phyloP scores from a whole-genome alignment of 2,888 invertebrate genomes.

The Dioctria linearis region DNA sequence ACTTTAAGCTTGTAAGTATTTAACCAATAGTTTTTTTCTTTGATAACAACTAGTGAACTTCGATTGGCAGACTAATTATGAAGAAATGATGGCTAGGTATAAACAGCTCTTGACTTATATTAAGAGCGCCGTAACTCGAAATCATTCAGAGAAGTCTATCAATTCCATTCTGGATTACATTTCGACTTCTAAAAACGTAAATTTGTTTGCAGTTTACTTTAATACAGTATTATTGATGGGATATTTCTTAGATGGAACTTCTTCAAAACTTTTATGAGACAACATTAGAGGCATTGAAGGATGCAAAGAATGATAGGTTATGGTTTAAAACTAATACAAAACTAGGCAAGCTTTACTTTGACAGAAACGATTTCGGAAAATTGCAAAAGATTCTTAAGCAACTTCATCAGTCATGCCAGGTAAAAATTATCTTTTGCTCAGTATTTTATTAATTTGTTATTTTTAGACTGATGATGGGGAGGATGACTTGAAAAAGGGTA shows the following conservation, averaged over 20 bases:
- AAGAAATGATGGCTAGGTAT: conserved; percentile 96
- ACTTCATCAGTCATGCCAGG: conserved; percentile 96
- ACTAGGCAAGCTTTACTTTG: conserved; percentile 97
- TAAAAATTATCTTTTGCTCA: conserved; percentile 66
- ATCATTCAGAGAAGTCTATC: conserved; percentile 99
- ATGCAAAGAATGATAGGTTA: conserved; percentile 98
- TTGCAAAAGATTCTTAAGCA: conserved; percentile 97
- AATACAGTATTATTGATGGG: conserved; percentile 18
- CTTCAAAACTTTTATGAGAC: conserved; percentile 99
- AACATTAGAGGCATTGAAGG: conserved; percentile 92
- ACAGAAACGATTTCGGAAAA: conserved; percentile 94
- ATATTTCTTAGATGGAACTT: conserved; percentile 86
- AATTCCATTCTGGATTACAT: conserved; percentile 99
- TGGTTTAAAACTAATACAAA: conserved; percentile 99
- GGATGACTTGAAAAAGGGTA: conserved; percentile 97
- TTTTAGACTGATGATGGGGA: conserved; percentile 96
- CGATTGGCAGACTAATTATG: conserved; percentile 83
- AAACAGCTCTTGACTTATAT: conserved; percentile 98
- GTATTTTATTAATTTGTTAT: conserved; percentile 30
- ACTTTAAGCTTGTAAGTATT: conserved; percentile 90
- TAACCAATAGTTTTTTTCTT: not conserved
- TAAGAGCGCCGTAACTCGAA: conserved; percentile 98
- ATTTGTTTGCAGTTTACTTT: conserved; percentile 5
- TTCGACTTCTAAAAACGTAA: conserved; percentile 97
- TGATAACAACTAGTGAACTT: conserved; percentile 59